Evolutionary conservation across 2,113 vertebrate genomes (phyloP).

Genomic region (Irena cyanogastra): DNA sequence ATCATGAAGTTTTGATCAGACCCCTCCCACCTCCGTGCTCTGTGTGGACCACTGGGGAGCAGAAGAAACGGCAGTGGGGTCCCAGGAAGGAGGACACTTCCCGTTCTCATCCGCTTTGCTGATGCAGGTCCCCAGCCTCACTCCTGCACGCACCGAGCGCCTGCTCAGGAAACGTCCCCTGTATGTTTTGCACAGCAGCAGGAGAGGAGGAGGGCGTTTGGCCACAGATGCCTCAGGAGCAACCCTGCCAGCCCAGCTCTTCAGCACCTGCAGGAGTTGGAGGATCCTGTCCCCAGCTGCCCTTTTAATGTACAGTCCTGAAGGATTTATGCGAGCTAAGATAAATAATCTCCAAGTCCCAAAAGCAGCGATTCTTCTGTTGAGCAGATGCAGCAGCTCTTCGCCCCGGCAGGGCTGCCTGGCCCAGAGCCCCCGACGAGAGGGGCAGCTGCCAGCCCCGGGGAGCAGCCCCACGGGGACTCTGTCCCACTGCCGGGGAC

Average conservation of each 20-base stretch:
- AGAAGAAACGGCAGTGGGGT: not conserved
- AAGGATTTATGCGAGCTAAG: not conserved
- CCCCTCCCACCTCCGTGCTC: not conserved
- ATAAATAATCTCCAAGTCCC: not conserved
- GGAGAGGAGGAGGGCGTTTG: not conserved
- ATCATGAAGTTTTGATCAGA: not conserved
- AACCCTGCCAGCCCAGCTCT: not conserved
- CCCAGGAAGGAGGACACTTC: not conserved
- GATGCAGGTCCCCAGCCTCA: not conserved
- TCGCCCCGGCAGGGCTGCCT: accelerated
- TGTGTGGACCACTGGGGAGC: not conserved
- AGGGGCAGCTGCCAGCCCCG: accelerated
- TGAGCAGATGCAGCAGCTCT: not conserved
- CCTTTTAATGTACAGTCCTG: not conserved
- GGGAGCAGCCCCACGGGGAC: not conserved
- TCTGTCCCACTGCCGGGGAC: not conserved
- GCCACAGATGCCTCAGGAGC: not conserved
- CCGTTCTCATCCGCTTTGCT: not conserved
- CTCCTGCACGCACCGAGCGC: accelerated
- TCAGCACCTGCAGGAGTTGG: not conserved
- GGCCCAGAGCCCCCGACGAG: accelerated
- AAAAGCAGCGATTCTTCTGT: not conserved
- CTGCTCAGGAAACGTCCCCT: not conserved
- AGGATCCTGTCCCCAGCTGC: not conserved
- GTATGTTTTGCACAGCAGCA: not conserved